These are phyloP conservation scores for Drosophila sechellia DNA, from an alignment of 1,140 invertebrate genomes.

Conservation along the genomic window DNA sequence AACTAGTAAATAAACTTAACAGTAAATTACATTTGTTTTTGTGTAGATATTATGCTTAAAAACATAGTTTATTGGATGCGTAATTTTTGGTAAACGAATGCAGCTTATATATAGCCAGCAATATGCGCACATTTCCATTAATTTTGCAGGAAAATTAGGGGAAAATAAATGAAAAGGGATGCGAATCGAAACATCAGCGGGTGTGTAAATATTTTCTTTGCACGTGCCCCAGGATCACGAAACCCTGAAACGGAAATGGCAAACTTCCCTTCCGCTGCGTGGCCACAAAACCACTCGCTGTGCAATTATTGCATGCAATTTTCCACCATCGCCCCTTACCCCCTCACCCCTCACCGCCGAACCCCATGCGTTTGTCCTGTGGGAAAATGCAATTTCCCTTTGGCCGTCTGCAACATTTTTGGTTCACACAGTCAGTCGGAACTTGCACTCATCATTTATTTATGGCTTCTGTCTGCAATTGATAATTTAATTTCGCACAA, in stretches of 20 bases:
- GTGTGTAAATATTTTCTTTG: slow-evolving; percentile 62
- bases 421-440: slow-evolving; percentile 54
- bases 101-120: slow-evolving; percentile 35
- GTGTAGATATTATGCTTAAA: no score
- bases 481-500: slow-evolving; percentile 75
- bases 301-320: slow-evolving; percentile 75
- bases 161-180: slow-evolving; percentile 20
- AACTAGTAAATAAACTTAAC: neutral
- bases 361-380: slow-evolving; percentile 36
- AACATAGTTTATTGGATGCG: neutral
- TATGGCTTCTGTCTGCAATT: slow-evolving; percentile 72
- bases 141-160: slow-evolving; percentile 16
- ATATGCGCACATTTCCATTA: slow-evolving; percentile 18
- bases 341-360: no score
- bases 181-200: slow-evolving; percentile 8
- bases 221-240: slow-evolving; percentile 43
- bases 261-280: slow-evolving; percentile 39
- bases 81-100: neutral
- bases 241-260: slow-evolving; percentile 56
- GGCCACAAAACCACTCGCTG: slow-evolving; percentile 61
- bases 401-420: slow-evolving; percentile 24
- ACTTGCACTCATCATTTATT: slow-evolving; percentile 62
- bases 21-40: neutral
- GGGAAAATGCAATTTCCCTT: slow-evolving; percentile 70
- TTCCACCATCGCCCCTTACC: slow-evolving; percentile 19